Conservation (phyloP, 2,113 vertebrate genomes). For the Desmodus rotundus region DNA sequence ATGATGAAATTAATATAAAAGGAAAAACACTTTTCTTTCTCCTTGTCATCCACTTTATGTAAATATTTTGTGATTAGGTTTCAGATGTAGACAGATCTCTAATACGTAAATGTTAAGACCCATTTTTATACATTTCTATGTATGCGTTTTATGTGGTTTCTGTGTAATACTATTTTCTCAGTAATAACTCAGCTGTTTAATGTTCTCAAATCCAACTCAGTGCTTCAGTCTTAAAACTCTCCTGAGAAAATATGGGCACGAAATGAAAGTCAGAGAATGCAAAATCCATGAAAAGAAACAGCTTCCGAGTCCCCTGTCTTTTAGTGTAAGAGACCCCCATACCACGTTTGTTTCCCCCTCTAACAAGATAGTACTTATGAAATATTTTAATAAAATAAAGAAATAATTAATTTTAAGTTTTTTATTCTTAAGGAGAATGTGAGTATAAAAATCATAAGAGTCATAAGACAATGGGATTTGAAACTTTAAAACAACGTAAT, state of each 20-base stretch:
- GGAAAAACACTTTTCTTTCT: neutral
- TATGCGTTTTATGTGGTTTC: neutral
- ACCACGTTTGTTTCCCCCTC: neutral
- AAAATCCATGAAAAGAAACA: neutral
- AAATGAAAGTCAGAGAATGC: constrained; percentile 5
- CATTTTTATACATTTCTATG: neutral
- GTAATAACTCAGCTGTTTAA: neutral
- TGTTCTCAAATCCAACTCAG: neutral
- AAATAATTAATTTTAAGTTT: neutral
- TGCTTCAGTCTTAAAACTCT: neutral
- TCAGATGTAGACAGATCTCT: neutral
- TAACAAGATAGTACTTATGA: neutral
- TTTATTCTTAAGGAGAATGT: neutral
- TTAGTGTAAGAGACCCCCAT: neutral
- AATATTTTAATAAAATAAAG: neutral
- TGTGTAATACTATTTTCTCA: neutral
- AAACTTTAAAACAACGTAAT: neutral
- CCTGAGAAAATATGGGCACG: neutral
- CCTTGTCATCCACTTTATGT: neutral
- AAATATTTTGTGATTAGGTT: neutral
- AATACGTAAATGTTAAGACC: neutral
- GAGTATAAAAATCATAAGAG: neutral
- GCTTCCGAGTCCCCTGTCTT: neutral
- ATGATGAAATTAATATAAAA: neutral
- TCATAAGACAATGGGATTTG: neutral